Evolutionary conservation across 2,797 vertebrate genomes (phyloP).

Genomic region (Sebastiscus tertius): DNA sequence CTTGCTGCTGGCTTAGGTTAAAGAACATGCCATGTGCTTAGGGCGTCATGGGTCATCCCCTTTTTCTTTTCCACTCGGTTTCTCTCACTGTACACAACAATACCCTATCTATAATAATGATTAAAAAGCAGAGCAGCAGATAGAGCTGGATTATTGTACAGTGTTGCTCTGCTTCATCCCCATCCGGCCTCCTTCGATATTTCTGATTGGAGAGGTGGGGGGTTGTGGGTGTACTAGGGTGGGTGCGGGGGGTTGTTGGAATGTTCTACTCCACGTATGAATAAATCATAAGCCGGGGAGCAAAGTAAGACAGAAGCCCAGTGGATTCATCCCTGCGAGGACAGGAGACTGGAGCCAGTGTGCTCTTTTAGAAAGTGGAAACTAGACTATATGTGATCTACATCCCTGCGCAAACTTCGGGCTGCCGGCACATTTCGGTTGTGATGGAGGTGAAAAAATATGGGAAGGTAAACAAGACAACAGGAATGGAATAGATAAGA

Average conservation of each 20-base stretch:
- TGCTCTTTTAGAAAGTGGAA: conserved; percentile 30
- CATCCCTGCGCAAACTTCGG: conserved; percentile 3
- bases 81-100: not conserved
- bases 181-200: conserved; percentile 36
- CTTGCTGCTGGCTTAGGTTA: conserved; percentile 23
- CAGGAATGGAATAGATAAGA: not conserved
- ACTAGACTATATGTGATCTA: conserved; percentile 32
- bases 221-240: conserved; percentile 37
- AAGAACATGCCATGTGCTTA: not conserved
- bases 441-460: conserved; percentile 2
- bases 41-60: not conserved
- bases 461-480: not conserved
- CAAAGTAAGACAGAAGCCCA: conserved; percentile 60
- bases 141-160: conserved; percentile 42
- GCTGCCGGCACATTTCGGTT: not conserved
- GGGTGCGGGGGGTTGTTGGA: conserved; percentile 37
- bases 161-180: conserved; percentile 20
- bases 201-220: conserved; percentile 56
- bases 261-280: conserved; percentile 66
- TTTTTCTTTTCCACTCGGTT: not conserved
- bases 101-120: not conserved
- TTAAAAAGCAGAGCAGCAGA: not conserved
- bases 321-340: conserved; percentile 60
- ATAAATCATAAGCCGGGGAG: conserved; percentile 72
- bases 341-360: conserved; percentile 36